A percentile compares a stretch with the other conserved stretches of the same genome.
Evolutionary conservation across 2,113 vertebrate genomes (phyloP).

Genomic region (Anhinga anhinga): DNA sequence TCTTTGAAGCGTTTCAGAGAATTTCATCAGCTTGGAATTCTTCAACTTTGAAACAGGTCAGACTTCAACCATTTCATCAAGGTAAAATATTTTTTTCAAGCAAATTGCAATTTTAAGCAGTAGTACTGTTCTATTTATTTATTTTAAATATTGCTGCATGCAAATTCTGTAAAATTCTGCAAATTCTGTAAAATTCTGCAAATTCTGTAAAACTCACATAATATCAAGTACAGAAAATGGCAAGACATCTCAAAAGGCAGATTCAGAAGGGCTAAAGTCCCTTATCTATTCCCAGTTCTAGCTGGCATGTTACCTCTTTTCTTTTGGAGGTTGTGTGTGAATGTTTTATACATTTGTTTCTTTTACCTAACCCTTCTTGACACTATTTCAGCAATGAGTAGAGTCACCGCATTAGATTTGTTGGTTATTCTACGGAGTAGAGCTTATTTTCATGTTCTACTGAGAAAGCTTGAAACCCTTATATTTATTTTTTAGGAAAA

Average conservation of each 20-base stretch:
- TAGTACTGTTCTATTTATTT: neutral
- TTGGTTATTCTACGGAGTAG: neutral
- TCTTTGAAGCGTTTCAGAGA: neutral
- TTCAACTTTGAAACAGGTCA: neutral
- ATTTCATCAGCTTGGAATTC: neutral
- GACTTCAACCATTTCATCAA: neutral
- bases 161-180: neutral
- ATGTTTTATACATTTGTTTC: neutral
- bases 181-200: neutral
- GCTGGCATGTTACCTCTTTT: neutral
- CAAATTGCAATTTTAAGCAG: neutral
- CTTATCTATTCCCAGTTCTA: neutral
- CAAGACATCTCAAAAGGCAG: neutral
- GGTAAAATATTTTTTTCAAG: neutral
- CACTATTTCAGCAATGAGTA: neutral
- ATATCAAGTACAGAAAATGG: neutral
- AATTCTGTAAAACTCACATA: neutral
- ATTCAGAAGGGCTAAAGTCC: neutral
- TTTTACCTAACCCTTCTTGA: neutral
- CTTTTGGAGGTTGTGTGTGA: neutral
- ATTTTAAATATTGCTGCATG: neutral
- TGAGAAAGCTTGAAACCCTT: neutral
- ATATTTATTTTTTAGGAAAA: neutral
- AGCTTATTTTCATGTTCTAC: neutral
- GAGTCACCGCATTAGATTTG: neutral